Base-by-base conservation (phyloP, 2,113 vertebrate species). In the Chionodraco myersi region DNA sequence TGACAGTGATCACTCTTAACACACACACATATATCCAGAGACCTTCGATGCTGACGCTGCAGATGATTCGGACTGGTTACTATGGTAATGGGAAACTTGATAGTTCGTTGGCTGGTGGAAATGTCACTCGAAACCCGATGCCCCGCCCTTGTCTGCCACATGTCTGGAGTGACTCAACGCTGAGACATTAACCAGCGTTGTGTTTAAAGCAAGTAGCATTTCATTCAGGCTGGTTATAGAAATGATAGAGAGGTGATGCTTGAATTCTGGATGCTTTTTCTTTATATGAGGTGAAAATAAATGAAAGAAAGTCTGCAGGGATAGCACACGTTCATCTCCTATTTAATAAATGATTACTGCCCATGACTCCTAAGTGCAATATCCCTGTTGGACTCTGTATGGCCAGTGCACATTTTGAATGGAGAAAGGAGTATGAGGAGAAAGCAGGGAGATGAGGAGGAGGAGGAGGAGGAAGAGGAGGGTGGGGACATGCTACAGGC, bases 11-110 rank as follows among this genome's bases (percentile, higher is more conserved):
- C 3, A 51, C 45, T 51, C 12, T n/a, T 61, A 59, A 59, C 54
- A n/a, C 69, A 23, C 44, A 69, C 58, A 72, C 21, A 30, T 47
- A 79, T 41, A 41, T 57, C 64, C 36, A 45, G 45, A 69, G 45
- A 49, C 47, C 5, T 58, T 21, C 5, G 0, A n/a, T 59, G 77
- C 86, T 90, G 83, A 89, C 9, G 5, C 63, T 78, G 88, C 74
- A 82, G 59, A 86, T 34, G 51, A 60, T 64, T 54, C n/a, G 0
- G 59, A 36, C 64, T 74, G 26, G 83, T 88, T 80, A 58, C 84
- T 52, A 82, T 88, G 77, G 80, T 68, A 51, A 88, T 36, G 4
- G 6, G 48, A 69, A 58, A 52, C 49, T 64, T 63, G 16, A 10
- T 16, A 36, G 47, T 34, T 75, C 4, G 3, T 47, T 80, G 68